phyloP scores from a whole-genome alignment of 1,140 invertebrate species.

The Caenorhabditis briggsae region DNA sequence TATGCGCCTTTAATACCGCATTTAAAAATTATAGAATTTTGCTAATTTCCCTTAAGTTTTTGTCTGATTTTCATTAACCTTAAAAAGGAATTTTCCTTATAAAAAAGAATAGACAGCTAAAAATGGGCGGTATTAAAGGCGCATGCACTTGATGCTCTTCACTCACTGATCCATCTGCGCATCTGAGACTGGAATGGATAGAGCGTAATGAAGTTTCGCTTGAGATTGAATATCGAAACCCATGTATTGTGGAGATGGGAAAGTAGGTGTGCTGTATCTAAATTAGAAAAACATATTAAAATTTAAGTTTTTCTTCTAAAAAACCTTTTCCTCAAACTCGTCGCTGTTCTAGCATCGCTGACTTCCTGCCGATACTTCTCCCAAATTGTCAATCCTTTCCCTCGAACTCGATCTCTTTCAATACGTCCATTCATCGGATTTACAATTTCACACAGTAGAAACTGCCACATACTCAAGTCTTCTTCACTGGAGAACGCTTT shows the following conservation, averaged over 20 bases:
- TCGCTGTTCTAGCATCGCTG: not conserved
- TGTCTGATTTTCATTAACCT: no score
- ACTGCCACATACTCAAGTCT: not conserved
- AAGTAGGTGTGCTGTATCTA: slow-evolving; percentile 8
- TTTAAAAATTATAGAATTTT: no score
- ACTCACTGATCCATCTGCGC: not conserved
- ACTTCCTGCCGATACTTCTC: slow-evolving; percentile 12
- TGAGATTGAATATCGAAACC: slow-evolving; percentile 4
- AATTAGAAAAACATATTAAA: not conserved
- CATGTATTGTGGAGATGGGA: slow-evolving; percentile 8
- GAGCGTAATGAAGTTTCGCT: slow-evolving; percentile 16
- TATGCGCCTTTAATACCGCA: no score
- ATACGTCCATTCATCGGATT: slow-evolving; percentile 7
- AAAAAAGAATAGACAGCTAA: no score
- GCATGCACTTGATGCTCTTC: no score
- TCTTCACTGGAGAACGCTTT: not conserved
- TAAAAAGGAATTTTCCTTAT: no score
- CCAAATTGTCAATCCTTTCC: slow-evolving; percentile 24
- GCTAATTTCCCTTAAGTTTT: no score
- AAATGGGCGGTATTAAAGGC: no score
- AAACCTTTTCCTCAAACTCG: slow-evolving; percentile 12
- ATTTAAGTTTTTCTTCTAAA: not conserved
- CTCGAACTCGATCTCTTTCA: not conserved
- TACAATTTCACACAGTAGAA: slow-evolving; percentile 28
- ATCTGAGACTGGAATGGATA: not conserved